phyloP scores from a whole-genome alignment of 2,888 invertebrate species.

The Gasteruption jaculator region DNA sequence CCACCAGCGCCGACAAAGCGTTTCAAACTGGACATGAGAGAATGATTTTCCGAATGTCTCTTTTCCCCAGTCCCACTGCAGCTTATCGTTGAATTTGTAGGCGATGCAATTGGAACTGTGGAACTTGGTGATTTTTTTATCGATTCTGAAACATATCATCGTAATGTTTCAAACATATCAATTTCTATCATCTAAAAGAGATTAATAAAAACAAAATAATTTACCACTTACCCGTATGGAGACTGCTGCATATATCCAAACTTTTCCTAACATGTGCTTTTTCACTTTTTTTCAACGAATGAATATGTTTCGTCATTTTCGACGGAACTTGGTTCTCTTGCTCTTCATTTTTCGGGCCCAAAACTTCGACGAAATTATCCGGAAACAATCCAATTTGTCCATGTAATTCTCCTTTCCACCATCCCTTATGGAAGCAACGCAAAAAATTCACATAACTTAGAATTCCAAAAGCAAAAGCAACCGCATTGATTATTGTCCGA shows the following conservation, averaged over 20 bases:
- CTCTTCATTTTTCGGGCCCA: constrained; percentile 44
- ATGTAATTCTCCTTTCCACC: constrained; percentile 95
- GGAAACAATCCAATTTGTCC: constrained; percentile 93
- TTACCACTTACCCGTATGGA: constrained; percentile 31
- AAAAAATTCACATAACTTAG: no score
- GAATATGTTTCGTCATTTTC: constrained; percentile 30
- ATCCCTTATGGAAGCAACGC: no score
- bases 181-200: no score
- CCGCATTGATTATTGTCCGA: no score
- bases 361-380: constrained; percentile 87
- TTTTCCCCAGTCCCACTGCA: constrained; percentile 33
- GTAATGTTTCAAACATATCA: no score
- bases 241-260: constrained; percentile 35
- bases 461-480: no score
- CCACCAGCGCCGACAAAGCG: constrained; percentile 36
- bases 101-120: no score
- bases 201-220: no score
- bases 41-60: constrained; percentile 34
- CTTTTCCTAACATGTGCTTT: constrained; percentile 43
- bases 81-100: no score
- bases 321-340: constrained; percentile 26
- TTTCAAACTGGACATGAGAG: constrained; percentile 38
- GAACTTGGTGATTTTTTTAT: no score
- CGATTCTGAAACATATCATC: no score
- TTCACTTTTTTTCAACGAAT: constrained; percentile 37